Percentiles rank a stretch among this genome's conserved stretches.
Conservation (phyloP, 2,797 vertebrate species). For the Pangasius macronema region DNA sequence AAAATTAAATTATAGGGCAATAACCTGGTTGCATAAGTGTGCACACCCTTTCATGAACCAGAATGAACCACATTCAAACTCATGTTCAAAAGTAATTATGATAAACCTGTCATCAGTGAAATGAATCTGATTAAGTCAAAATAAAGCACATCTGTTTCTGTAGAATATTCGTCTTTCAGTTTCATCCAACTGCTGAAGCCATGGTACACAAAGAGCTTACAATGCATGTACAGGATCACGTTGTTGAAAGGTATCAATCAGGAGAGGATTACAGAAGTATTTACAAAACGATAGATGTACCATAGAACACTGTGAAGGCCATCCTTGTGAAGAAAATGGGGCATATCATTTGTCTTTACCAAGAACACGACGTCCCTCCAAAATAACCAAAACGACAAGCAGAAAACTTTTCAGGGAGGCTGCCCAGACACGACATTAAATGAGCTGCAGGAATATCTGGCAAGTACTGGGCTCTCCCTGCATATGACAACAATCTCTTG, state of each 20-base stretch:
- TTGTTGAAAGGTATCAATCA: not conserved
- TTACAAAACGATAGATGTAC: not conserved
- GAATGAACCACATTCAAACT: not conserved
- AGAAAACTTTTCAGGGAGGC: not conserved
- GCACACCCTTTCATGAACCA: not conserved
- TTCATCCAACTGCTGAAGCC: not conserved
- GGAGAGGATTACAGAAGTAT: not conserved
- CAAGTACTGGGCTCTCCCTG: not conserved
- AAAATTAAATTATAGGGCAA: not conserved
- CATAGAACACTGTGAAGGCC: not conserved
- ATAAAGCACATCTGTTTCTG: not conserved
- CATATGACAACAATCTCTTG: not conserved
- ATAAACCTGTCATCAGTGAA: not conserved
- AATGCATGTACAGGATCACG: not conserved
- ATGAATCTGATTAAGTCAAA: not conserved
- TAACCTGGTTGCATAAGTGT: not conserved
- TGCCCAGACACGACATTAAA: not conserved
- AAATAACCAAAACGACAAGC: not conserved
- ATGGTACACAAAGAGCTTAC: not conserved
- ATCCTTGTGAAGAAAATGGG: not conserved
- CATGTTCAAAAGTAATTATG: not conserved
- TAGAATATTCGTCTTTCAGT: not conserved
- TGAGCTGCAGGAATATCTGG: not conserved
- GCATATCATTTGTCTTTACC: not conserved
- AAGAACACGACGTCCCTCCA: too few relatives aligned